These are phyloP conservation scores for Chydorus sphaericus DNA, from an alignment of 2,888 invertebrate species.

Conservation along the genomic window DNA sequence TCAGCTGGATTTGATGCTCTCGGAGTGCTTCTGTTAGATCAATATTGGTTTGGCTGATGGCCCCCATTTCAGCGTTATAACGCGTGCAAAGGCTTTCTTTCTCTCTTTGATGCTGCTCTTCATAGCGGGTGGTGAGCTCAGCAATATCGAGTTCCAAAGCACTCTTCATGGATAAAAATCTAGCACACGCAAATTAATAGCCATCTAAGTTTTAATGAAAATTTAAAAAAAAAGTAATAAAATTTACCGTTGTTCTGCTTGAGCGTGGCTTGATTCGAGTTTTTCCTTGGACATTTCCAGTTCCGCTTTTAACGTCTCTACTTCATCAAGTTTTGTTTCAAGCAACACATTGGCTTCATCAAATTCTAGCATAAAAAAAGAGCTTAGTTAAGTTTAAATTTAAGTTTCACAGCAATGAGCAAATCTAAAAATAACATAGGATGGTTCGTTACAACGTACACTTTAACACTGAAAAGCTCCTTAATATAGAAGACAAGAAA, in stretches of 20 bases:
- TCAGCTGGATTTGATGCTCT: not conserved
- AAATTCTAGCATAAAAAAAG: too few relatives aligned
- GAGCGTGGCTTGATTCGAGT: not conserved
- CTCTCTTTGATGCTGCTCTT: not conserved
- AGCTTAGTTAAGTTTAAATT: too few relatives aligned
- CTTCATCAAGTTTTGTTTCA: not conserved
- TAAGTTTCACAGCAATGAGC: too few relatives aligned
- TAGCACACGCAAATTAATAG: not conserved
- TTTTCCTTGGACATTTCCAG: conserved; percentile 4
- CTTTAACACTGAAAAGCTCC: too few relatives aligned
- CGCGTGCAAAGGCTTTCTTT: not conserved
- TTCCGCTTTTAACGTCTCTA: not conserved
- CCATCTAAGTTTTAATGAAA: not conserved
- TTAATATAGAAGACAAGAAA: too few relatives aligned
- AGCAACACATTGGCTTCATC: not conserved
- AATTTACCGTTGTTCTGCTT: not conserved
- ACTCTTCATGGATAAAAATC: not conserved
- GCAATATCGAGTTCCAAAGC: not conserved
- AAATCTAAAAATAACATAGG: too few relatives aligned
- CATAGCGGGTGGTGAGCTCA: not conserved
- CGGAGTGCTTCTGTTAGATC: not conserved
- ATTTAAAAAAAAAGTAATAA: not conserved
- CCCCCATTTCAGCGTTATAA: not conserved
- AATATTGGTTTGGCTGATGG: not conserved
- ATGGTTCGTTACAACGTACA: too few relatives aligned